Base-by-base conservation (phyloP, 2,797 vertebrate species). In the Atherinosoma microstoma region DNA sequence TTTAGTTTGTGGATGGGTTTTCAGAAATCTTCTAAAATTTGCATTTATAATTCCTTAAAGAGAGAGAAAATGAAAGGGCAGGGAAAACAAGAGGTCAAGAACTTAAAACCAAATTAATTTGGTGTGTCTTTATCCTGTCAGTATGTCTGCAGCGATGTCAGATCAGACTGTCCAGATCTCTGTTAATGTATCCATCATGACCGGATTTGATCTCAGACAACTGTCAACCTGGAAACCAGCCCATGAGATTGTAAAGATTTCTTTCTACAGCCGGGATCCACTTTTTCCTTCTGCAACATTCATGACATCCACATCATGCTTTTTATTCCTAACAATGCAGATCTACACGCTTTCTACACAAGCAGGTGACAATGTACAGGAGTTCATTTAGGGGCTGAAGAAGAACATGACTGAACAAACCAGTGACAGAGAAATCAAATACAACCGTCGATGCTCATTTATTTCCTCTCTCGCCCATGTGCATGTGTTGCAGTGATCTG, bases 361-460 rank as follows among this genome's bases (percentile, higher is more conserved):
- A 16, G 15, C 42, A 22, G 45, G 20, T 49, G 45, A 47, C 16
- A 16, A 42, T 18, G 5, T 42, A 20, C 42, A 49, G 40, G 1
- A 18, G 53, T 29, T 27, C 12, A 24, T 27, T 56, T 6, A 6
- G 2, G 15, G 18, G 53, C 13, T 30, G 22, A 1, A 2, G 36
- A 49, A 20, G 10, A 15, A 38, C 1, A 32, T 34, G 3, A 22
- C 42, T 34, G 15, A 53, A 13, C 61, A 61, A 38, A 51, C 54
- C 0, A 8, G 24, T 22, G 65, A 51, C 73, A 66, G 58, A 73
- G 60, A 68, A 73, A 82, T 59, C 20, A 34, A 71, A 78, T 59
- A 18, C 36, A 66, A 70, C 70, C 57, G 72, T 87, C 83, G 62
- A 83, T 79, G 74, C 53, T 79, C 70, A 87, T 83, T 68, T 0